A percentile compares a stretch with the other conserved stretches of the same genome.
phyloP scores from a whole-genome alignment of 2,113 vertebrate genomes.

The Cygnus atratus region DNA sequence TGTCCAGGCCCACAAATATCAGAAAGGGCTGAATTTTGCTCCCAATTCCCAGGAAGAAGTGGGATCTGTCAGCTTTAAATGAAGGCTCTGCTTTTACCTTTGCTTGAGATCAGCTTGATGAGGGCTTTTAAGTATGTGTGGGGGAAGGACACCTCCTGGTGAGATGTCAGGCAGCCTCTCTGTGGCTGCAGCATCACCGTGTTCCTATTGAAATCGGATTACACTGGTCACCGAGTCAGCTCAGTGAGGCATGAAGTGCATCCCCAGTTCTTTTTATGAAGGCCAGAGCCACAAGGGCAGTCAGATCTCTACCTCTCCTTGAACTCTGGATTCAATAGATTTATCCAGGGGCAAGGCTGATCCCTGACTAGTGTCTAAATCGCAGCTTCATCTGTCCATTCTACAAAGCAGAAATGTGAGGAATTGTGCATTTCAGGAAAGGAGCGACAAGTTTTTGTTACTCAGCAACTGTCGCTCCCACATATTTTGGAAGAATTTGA shows the following conservation, averaged over 20 bases:
- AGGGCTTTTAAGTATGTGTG: neutral
- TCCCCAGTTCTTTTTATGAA: neutral
- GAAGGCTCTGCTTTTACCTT: neutral
- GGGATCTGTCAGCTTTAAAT: neutral
- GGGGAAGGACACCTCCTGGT: neutral
- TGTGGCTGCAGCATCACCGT: neutral
- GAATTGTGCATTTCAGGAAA: constrained; percentile 37
- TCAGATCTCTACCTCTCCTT: neutral
- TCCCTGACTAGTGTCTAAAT: neutral
- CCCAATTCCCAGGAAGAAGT: neutral
- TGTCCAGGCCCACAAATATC: neutral
- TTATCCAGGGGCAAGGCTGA: neutral
- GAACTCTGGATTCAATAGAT: neutral
- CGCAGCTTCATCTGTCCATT: neutral
- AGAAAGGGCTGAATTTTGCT: neutral
- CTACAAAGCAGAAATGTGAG: neutral
- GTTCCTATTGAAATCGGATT: neutral
- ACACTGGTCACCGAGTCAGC: neutral
- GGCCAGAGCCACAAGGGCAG: neutral
- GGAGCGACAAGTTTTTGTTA: constrained; percentile 26
- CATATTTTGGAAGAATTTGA: constrained; percentile 32
- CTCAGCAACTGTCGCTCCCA: constrained; percentile 56
- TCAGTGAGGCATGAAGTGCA: constrained; percentile 3
- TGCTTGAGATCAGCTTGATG: neutral
- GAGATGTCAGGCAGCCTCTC: neutral